Evolutionary conservation across 1,140 invertebrate species (phyloP).

Genomic region (Drosophila repletoides): DNA sequence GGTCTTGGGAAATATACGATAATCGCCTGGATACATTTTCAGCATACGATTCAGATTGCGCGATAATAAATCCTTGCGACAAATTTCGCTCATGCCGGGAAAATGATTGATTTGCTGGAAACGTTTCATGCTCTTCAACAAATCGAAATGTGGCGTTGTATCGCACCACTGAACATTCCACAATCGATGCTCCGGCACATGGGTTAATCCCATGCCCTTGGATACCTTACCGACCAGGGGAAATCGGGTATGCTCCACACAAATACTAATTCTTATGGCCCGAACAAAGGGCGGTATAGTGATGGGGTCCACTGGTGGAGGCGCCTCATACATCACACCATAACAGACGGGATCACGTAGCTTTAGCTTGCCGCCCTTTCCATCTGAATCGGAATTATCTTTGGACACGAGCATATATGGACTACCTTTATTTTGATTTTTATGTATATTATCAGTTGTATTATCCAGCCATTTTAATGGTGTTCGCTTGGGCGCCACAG

Average conservation of each 20-base stretch:
- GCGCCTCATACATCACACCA: constrained; percentile 24
- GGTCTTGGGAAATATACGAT: constrained; percentile 95
- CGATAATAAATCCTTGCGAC: constrained; percentile 92
- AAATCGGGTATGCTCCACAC: constrained; percentile 61
- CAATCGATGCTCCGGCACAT: constrained; percentile 72
- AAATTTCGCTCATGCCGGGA: constrained; percentile 95
- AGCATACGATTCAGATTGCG: constrained; percentile 93
- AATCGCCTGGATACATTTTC: constrained; percentile 93
- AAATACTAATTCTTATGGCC: constrained; percentile 50
- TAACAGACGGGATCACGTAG: constrained; percentile 38
- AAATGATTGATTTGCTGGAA: constrained; percentile 96
- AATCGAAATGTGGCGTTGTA: constrained; percentile 89
- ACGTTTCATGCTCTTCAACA: constrained; percentile 93
- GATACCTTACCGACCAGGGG: constrained; percentile 42
- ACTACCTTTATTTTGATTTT: neutral
- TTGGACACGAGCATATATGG: constrained; percentile 39
- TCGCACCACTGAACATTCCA: constrained; percentile 97
- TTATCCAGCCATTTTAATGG: constrained; percentile 16
- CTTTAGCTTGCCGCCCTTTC: neutral
- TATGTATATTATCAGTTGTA: neutral
- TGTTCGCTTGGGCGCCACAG: neutral
- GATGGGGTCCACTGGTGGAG: constrained; percentile 9
- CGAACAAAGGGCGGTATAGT: constrained; percentile 38
- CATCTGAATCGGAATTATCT: neutral
- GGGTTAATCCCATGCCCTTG: constrained; percentile 52